Base-by-base conservation (phyloP, 2,888 invertebrate species). In the Ligdia adustata region DNA sequence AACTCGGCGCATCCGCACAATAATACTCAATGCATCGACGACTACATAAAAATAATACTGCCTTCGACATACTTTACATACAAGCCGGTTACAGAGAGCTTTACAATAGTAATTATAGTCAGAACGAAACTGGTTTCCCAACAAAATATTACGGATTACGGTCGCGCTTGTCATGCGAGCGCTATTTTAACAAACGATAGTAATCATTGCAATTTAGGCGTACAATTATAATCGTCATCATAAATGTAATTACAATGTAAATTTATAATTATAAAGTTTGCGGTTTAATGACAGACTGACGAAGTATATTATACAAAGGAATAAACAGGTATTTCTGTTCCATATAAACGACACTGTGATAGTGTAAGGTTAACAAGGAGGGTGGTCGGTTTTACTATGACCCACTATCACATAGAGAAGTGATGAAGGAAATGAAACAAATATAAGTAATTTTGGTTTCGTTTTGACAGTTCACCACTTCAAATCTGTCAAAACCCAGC, bases 261-360 rank as follows among this genome's bases (percentile, higher is more conserved):
- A 50, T 47, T 47, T 15, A 49, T 50, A 40, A 52, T 47, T 42
- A 37, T 43, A 44, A 39, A 43, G 35, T 34, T 28, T 43, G 18
- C 15, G 18, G 9, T 49, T 9, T 47, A 29, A 47, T 35, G 20
- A 41, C 35, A 28, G 9, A n/a, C 14, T n/a, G n/a, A 28, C 20
- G 18, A n/a, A n/a, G n/a, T n/a, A n/a, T n/a, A n/a, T n/a, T n/a
- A n/a, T n/a, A n/a, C n/a, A n/a, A n/a, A n/a, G n/a, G n/a, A n/a
- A n/a, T n/a, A n/a, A n/a, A n/a, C n/a, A n/a, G n/a, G n/a, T n/a
- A n/a, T n/a, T n/a, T n/a, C n/a, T n/a, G n/a, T n/a, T n/a, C n/a
- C n/a, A n/a, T n/a, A n/a, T n/a, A n/a, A n/a, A n/a, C n/a, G n/a
- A n/a, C n/a, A n/a, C n/a, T n/a, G n/a, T n/a, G n/a, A n/a, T n/a